A percentile compares a stretch with the other conserved stretches of the same genome.
Evolutionary conservation across 2,888 invertebrate genomes (phyloP).

Genomic region (Chrysopilus asiliformis): DNA sequence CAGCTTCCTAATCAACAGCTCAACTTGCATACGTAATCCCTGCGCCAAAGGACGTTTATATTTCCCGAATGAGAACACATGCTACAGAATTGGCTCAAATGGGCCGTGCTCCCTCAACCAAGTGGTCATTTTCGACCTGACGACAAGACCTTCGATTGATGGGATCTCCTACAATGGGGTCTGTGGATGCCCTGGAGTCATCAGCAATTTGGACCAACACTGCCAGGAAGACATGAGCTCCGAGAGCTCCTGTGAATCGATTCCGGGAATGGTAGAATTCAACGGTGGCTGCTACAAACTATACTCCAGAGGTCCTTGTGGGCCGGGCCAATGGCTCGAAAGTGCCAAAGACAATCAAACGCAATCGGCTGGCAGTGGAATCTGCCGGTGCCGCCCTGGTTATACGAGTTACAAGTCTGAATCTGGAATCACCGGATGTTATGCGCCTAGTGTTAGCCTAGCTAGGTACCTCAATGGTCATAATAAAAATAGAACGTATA

Average conservation of each 20-base stretch:
- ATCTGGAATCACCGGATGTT: slow-evolving; percentile 37
- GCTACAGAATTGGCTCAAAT: slow-evolving; percentile 62
- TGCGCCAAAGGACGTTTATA: slow-evolving; percentile 64
- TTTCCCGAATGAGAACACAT: slow-evolving; percentile 56
- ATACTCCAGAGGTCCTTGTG: slow-evolving; percentile 65
- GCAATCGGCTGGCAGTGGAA: slow-evolving; percentile 29
- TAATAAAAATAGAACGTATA: slow-evolving; percentile 20
- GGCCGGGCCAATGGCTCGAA: slow-evolving; percentile 54
- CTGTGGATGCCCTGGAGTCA: slow-evolving; percentile 52
- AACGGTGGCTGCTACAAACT: slow-evolving; percentile 61
- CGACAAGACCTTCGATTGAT: slow-evolving; percentile 60
- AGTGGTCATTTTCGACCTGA: slow-evolving; percentile 69
- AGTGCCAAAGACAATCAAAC: slow-evolving; percentile 14
- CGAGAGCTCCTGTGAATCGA: slow-evolving; percentile 41
- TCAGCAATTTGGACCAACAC: slow-evolving; percentile 33
- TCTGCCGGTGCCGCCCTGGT: slow-evolving; percentile 59
- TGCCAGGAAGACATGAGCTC: slow-evolving; percentile 20
- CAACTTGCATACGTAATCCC: slow-evolving; percentile 54
- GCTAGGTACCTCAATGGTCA: slow-evolving; percentile 50
- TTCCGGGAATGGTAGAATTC: slow-evolving; percentile 48
- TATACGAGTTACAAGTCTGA: slow-evolving; percentile 36
- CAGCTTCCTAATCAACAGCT: slow-evolving; percentile 55
- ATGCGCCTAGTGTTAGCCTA: slow-evolving; percentile 47
- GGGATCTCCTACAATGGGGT: slow-evolving; percentile 72
- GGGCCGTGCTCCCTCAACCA: slow-evolving; percentile 62